phyloP scores from a whole-genome alignment of 2,888 invertebrate species.

The Catocala nupta region DNA sequence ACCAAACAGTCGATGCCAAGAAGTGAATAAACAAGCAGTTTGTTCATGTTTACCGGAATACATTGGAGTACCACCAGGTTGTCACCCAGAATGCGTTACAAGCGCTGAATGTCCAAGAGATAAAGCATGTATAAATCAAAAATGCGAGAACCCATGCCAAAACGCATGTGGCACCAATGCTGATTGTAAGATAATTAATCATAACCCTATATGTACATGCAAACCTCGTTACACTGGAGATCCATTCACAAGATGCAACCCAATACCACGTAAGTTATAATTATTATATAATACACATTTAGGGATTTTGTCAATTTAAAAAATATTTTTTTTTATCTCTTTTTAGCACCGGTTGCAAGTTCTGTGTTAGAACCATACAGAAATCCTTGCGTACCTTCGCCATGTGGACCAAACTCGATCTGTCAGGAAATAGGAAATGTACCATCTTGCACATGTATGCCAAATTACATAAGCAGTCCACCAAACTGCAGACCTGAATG shows the following conservation, averaged over 20 bases:
- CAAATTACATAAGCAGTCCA: constrained; percentile 88
- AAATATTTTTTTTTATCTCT: constrained; percentile 45
- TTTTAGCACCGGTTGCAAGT: constrained; percentile 80
- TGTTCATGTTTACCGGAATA: constrained; percentile 92
- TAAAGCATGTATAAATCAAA: constrained; percentile 92
- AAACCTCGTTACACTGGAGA: constrained; percentile 89
- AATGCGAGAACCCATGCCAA: constrained; percentile 92
- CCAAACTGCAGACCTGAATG: constrained; percentile 91
- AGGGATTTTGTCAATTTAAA: no score
- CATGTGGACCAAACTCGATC: constrained; percentile 91
- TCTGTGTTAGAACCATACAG: constrained; percentile 80
- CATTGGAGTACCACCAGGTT: constrained; percentile 91
- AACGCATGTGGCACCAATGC: constrained; percentile 90
- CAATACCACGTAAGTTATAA: constrained; percentile 81
- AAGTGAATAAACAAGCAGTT: constrained; percentile 90
- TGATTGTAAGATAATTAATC: constrained; percentile 92
- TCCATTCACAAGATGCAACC: constrained; percentile 88
- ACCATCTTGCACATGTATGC: constrained; percentile 89
- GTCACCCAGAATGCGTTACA: constrained; percentile 92
- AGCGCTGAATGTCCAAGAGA: constrained; percentile 92
- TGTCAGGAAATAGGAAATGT: constrained; percentile 87
- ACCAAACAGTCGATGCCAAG: constrained; percentile 91
- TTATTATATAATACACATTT: no score
- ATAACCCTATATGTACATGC: constrained; percentile 93
- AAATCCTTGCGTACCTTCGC: constrained; percentile 88